Evolutionary conservation across 2,888 invertebrate genomes (phyloP), one percentile per base, ranked within the genome.

Genomic region (Orthosia gothica): DNA sequence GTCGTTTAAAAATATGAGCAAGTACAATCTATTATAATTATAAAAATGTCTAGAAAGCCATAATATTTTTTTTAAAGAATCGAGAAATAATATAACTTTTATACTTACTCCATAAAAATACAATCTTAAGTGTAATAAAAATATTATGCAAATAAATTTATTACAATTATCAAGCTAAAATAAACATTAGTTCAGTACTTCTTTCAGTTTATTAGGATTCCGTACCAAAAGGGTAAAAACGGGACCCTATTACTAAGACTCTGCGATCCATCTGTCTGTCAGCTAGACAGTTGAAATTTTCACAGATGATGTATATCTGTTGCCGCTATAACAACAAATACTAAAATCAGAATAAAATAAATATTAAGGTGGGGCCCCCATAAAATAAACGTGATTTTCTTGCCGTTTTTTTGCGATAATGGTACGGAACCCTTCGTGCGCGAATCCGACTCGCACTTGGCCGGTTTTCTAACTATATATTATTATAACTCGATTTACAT

Each of bases 401-500:
- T n/a, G n/a, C n/a, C n/a, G n/a, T n/a, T n/a, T n/a, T n/a, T n/a
- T n/a, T n/a, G n/a, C n/a, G n/a, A n/a, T n/a, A n/a, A n/a, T n/a
- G n/a, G n/a, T n/a, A n/a, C n/a, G n/a, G n/a, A n/a, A n/a, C n/a
- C n/a, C n/a, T n/a, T n/a, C n/a, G n/a, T n/a, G n/a, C n/a, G n/a
- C n/a, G n/a, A n/a, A n/a, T n/a, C n/a, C n/a, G n/a, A n/a, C n/a
- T n/a, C n/a, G n/a, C n/a, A n/a, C n/a, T n/a, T n/a, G n/a, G n/a
- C n/a, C n/a, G n/a, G n/a, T n/a, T n/a, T n/a, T 58, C 9, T 7
- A 59, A 75, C 15, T 75, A 20, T 20, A 9, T 9, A 1, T 66
- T 5, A 32, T 3, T 40, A 12, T 45, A 26, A 74, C 50, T 68
- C 1, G 15, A 57, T 68, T 77, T 57, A 9, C 50, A 68, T 18